phyloP scores from a whole-genome alignment of 2,888 invertebrate species.

The Dysmachus trigonus region DNA sequence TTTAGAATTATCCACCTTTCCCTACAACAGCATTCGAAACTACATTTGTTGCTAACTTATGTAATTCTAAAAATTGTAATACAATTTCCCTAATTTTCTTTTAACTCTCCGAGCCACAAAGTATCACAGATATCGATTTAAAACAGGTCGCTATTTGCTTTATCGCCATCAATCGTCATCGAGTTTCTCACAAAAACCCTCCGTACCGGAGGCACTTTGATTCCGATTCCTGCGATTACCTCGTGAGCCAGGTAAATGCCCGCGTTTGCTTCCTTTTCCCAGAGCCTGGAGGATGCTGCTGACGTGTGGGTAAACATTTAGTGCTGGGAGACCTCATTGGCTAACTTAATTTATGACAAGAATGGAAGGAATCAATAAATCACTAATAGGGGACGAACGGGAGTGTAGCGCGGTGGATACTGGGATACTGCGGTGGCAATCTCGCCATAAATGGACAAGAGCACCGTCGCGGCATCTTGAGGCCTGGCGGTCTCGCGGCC shows the following conservation, averaged over 20 bases:
- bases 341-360: constrained; percentile 38
- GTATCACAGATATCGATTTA: not conserved
- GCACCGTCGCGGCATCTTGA: not conserved
- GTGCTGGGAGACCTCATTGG: not conserved
- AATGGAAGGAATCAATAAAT: constrained; percentile 42
- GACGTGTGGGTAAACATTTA: constrained; percentile 21
- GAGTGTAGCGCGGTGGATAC: constrained; percentile 27
- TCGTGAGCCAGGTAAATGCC: not conserved
- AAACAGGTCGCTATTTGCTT: not conserved
- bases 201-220: not conserved
- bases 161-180: constrained; percentile 1
- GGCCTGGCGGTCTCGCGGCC: not conserved
- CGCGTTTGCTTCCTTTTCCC: not conserved
- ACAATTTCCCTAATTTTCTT: not conserved
- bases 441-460: constrained; percentile 38
- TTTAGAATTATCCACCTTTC: too few relatives aligned
- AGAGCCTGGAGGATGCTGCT: not conserved
- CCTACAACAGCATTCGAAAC: too few relatives aligned
- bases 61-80: not conserved
- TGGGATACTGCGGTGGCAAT: constrained; percentile 36
- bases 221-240: not conserved
- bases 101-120: not conserved
- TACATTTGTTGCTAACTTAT: too few relatives aligned
- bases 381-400: constrained; percentile 23
- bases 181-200: not conserved